Conservation (phyloP, 1,140 invertebrate species). For the Tribolium madens region DNA sequence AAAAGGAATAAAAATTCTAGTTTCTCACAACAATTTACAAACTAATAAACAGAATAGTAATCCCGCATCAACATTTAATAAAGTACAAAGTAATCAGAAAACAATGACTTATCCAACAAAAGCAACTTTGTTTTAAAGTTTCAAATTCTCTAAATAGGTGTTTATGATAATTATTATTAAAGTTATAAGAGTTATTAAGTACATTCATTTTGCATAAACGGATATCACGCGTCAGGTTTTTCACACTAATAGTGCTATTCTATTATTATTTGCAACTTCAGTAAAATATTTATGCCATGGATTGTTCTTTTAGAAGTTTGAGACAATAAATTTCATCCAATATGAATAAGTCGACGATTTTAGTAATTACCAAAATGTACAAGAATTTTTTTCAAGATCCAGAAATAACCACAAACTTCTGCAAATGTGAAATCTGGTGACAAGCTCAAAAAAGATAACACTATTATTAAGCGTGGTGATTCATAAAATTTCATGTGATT, state of each 20-base stretch:
- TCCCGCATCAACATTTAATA: not conserved
- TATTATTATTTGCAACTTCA: not conserved
- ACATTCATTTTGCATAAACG: not conserved
- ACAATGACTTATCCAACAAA: not conserved
- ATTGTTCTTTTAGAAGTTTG: not conserved
- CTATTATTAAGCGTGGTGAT: not conserved
- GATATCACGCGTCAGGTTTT: not conserved
- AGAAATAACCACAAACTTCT: not conserved
- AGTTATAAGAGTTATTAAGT: not conserved
- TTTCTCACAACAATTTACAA: too few species aligned
- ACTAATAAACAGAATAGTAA: not conserved
- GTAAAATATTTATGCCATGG: not conserved
- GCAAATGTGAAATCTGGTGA: not conserved
- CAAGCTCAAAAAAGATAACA: conserved; percentile 2
- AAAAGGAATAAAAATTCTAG: too few species aligned
- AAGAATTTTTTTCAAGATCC: not conserved
- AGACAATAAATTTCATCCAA: not conserved
- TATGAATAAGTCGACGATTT: not conserved
- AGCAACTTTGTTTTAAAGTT: not conserved
- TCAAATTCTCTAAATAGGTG: too few species aligned
- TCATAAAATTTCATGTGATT: conserved; percentile 11
- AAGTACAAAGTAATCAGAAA: not conserved
- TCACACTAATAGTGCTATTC: not conserved
- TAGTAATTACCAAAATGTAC: not conserved
- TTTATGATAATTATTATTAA: not conserved